These are phyloP conservation scores for Latrodectus geometricus DNA, from an alignment of 1,140 invertebrate species.

Conservation along the genomic window DNA sequence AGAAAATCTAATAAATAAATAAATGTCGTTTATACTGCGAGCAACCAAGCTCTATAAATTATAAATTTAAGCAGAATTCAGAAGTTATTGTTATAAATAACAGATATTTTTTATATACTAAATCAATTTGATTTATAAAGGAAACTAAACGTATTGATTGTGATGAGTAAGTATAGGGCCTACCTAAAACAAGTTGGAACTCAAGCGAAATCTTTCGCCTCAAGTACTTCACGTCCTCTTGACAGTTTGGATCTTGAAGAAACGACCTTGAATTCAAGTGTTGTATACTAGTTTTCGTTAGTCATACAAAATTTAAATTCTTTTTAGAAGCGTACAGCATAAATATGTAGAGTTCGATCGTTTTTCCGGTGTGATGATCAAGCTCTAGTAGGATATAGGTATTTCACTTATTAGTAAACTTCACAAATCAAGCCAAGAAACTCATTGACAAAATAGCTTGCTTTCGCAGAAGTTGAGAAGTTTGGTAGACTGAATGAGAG, in stretches of 20 bases:
- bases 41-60: too few relatives aligned
- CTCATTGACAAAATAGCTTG: conserved; percentile 3
- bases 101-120: too few relatives aligned
- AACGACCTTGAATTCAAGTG: neutral
- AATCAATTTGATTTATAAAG: too few relatives aligned
- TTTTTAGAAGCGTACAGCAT: neutral
- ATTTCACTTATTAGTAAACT: neutral
- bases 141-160: too few relatives aligned
- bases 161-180: too few relatives aligned
- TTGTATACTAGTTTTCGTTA: neutral
- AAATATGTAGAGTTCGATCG: neutral
- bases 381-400: neutral
- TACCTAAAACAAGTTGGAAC: too few relatives aligned
- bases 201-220: too few relatives aligned
- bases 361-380: neutral
- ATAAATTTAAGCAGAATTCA: too few relatives aligned
- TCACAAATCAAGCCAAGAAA: neutral
- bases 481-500: conserved; percentile 32
- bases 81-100: too few relatives aligned
- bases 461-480: neutral
- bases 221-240: too few relatives aligned
- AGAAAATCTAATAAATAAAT: too few relatives aligned
- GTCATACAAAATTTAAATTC: neutral
- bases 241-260: neutral
- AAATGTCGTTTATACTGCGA: too few relatives aligned